phyloP scores from a whole-genome alignment of 2,113 vertebrate species.

The Tyto alba region DNA sequence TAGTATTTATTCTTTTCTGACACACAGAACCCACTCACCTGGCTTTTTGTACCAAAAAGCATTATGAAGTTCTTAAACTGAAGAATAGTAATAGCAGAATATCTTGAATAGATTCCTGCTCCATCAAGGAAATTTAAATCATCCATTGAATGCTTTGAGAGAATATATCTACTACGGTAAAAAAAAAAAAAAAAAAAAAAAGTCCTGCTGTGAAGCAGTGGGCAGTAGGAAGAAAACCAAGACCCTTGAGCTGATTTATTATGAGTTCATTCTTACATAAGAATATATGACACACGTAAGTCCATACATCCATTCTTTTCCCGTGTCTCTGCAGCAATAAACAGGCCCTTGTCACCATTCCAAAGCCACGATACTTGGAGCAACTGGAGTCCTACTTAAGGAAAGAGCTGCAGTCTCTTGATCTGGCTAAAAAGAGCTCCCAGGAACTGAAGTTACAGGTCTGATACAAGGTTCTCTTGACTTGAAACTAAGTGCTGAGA shows the following conservation, averaged over 20 bases:
- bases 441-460: slow-evolving; percentile 82
- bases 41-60: background rate
- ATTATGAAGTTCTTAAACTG: background rate
- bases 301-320: background rate
- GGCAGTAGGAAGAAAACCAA: background rate
- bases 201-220: background rate
- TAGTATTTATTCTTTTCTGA: background rate
- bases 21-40: background rate
- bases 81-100: background rate
- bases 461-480: background rate
- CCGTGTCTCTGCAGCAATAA: slow-evolving; percentile 4
- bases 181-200: background rate
- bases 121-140: background rate
- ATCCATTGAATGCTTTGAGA: background rate
- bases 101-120: background rate
- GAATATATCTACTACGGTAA: background rate
- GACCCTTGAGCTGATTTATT: background rate
- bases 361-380: slow-evolving; percentile 76
- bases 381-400: slow-evolving; percentile 72
- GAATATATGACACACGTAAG: background rate
- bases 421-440: slow-evolving; percentile 48
- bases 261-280: background rate
- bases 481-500: background rate
- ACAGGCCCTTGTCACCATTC: background rate
- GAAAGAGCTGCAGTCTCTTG: slow-evolving; percentile 73